Base-by-base conservation (phyloP, 2,797 vertebrate genomes). In the Platalea minor region DNA sequence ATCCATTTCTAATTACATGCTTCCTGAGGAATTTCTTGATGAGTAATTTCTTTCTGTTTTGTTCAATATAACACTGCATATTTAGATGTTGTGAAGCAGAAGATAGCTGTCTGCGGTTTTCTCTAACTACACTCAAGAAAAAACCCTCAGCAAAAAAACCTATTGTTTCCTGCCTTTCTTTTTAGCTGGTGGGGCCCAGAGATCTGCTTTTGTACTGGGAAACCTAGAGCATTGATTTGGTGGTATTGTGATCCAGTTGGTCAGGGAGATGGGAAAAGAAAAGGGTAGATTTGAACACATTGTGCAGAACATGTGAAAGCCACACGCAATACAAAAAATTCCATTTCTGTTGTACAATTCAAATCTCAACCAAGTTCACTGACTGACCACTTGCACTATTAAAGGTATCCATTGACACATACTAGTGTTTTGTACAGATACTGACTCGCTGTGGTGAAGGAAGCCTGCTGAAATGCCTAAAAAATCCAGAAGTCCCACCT, bases 1-100 rank as follows among this genome's bases (percentile, higher is more conserved):
- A 94, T 80, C 33, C 31, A 61, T 91, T 95, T 94, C 89, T 91
- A 96, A 96, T 95, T 92, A 89, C 41, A 72, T 35, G 50, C 57
- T 95, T 91, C 10, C 82, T 81, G 87, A 88, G 37, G 81, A 93
- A 89, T 92, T 83, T 91, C 85, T 93, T 89, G 72, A 85, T 93
- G 89, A 94, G 61, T 80, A 80, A 85, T 92, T 96, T 87, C 35
- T 89, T 92, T 94, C 60, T 68, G 56, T 48, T 94, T 92, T 85
- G 31, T 77, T 91, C 63, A 88, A 28, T 91, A 45, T 63, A 82
- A 80, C 83, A 74, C 41, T 48, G 43, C 39, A 13, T 69, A 88
- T 91, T 94, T 91, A 37, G 25, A 60, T 76, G 65, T 37, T 57
- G 39, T 53, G 74, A 94, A 82, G 17, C 67, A 89, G 60, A 79